A percentile compares a stretch with the other conserved stretches of the same genome.
Evolutionary conservation across 2,888 invertebrate species (phyloP).

Genomic region (Scaptomyza polygonia): DNA sequence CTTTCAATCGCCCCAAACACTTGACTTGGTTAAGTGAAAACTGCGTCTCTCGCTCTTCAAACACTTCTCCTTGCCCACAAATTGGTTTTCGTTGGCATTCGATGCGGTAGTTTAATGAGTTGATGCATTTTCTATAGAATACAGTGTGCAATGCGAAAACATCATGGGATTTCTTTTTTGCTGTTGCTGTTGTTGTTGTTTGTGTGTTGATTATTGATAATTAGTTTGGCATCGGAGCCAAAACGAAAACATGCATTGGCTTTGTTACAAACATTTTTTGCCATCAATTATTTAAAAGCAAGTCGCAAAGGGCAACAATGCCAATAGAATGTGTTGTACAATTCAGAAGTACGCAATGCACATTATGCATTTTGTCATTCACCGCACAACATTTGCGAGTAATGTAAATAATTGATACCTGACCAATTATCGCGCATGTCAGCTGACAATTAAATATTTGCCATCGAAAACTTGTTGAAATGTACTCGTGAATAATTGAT

Average conservation of each 20-base stretch:
- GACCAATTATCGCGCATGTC: conserved; percentile 60
- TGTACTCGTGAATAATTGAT: conserved; percentile 35
- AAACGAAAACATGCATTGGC: conserved; percentile 12
- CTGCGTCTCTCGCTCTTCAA: conserved; percentile 17
- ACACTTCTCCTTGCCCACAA: neutral
- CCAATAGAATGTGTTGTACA: conserved; percentile 14
- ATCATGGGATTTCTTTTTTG: neutral
- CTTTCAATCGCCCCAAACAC: conserved; percentile 63
- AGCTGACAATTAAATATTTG: conserved; percentile 55
- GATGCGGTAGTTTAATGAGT: conserved; percentile 63
- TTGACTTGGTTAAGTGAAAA: conserved; percentile 53
- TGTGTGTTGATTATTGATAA: conserved; percentile 55
- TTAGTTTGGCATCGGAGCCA: conserved; percentile 41
- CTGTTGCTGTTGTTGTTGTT: neutral
- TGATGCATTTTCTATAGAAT: conserved; percentile 49
- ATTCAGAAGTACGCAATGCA: conserved; percentile 17
- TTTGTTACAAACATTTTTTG: conserved; percentile 32
- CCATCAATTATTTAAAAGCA: conserved; percentile 36
- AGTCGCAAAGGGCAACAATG: conserved; percentile 33
- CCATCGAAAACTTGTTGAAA: conserved; percentile 30
- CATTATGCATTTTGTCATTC: conserved; percentile 23
- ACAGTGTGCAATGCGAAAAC: conserved; percentile 12
- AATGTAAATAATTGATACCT: conserved; percentile 63
- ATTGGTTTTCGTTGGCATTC: neutral
- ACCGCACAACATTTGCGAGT: conserved; percentile 46